A percentile compares a stretch with the other conserved stretches of the same genome.
Conservation (phyloP, 2,797 vertebrate species). For the Esox lucius region DNA sequence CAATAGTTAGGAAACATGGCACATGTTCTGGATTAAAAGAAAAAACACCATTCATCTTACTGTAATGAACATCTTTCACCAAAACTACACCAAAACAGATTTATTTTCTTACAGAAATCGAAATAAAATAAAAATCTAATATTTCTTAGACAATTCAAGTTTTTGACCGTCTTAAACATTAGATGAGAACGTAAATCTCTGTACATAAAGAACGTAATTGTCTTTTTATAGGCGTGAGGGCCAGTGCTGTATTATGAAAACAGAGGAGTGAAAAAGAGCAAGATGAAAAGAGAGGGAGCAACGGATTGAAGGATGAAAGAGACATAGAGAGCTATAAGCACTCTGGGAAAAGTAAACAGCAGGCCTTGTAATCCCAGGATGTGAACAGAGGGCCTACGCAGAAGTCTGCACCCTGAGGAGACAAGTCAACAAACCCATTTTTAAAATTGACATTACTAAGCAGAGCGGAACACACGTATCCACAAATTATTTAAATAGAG, state of each 20-base stretch:
- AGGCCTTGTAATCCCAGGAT: conserved; percentile 63
- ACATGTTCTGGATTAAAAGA: conserved; percentile 30
- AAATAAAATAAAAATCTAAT: not conserved
- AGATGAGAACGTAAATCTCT: conserved; percentile 5
- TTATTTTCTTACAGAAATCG: not conserved
- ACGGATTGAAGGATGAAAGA: conserved; percentile 50
- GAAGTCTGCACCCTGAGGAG: conserved; percentile 44
- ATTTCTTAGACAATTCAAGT: too few species aligned
- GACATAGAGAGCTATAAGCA: conserved; percentile 58
- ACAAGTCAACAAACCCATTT: conserved; percentile 70
- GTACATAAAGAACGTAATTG: conserved; percentile 17
- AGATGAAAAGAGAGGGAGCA: conserved; percentile 13
- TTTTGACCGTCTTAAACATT: not conserved
- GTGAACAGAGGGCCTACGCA: conserved; percentile 43
- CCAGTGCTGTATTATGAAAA: conserved; percentile 19
- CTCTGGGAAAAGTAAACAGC: conserved; percentile 80
- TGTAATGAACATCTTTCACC: not conserved
- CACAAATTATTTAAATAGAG: conserved; percentile 58
- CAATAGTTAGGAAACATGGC: conserved; percentile 10
- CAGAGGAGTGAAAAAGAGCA: conserved; percentile 24
- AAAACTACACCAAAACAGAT: not conserved
- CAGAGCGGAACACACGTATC: conserved; percentile 46
- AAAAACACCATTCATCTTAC: conserved; percentile 24
- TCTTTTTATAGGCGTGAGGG: conserved; percentile 16
- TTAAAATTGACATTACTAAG: conserved; percentile 47